Base-by-base conservation (phyloP, 2,888 invertebrate species). In the Oeneis ivallda region DNA sequence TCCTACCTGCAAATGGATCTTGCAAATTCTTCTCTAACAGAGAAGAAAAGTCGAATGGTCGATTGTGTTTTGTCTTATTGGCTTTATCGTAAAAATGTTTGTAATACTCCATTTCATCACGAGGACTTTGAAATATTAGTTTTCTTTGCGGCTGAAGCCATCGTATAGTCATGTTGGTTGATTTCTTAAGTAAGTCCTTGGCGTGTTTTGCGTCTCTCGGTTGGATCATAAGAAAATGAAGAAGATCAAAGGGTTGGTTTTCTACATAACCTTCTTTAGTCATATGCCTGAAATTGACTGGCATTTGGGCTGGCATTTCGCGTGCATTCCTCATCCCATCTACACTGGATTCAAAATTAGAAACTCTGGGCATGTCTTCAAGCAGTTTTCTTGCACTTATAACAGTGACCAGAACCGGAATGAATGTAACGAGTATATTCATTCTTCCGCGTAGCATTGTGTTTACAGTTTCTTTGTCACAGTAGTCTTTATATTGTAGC, bases 281-380 rank as follows among this genome's bases (percentile, higher is more conserved):
- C n/a, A 86, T 76, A 52, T 83, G 81, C 32, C 81, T 80, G 65
- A 84, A 85, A 1, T 82, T 79, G 2, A 84, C 76, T 2, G 77
- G 76, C 4, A 71, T 45, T 5, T 32, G 47, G 4, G 62, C 63
- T 34, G 56, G 26, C 13, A 7, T 32, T 41, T 62, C 13, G 15
- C 17, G 11, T 26, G 0, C 37, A 26, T 49, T 2, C 45, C 7
- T 9, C 57, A 15, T 15, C 10, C 5, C 6, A 34, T 56, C 15
- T 43, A 9, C n/a, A n/a, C 11, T 26, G n/a, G 3, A 0, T 32
- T 32, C 15, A 43, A 34, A 17, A 15, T 53, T 61, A 5, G 50
- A 52, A 9, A 11, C 10, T 41, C 19, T 43, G n/a, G 54, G 59
- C 15, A n/a, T 11, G n/a, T 62, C 52, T 15, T 15, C 2, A 9